phyloP scores from a whole-genome alignment of 2,113 vertebrate species.

The Epinephelus moara region DNA sequence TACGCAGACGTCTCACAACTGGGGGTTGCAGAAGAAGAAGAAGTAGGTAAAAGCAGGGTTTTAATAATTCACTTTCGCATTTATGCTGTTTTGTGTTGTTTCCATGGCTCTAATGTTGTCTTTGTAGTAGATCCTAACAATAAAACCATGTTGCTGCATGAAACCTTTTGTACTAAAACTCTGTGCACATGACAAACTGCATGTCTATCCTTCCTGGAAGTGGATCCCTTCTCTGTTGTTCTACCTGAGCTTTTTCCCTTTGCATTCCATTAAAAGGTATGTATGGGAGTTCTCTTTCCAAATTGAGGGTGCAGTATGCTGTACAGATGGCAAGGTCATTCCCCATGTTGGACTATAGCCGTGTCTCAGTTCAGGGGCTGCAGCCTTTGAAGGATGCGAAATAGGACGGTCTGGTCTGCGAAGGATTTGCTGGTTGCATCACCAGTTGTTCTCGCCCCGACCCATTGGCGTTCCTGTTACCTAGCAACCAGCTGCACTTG shows the following conservation, averaged over 20 bases:
- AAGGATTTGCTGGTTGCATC: no score
- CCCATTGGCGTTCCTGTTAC: no score
- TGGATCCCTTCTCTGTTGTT: neutral
- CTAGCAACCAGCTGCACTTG: no score
- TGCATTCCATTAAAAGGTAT: neutral
- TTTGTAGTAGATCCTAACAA: neutral
- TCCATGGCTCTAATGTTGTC: conserved; percentile 40
- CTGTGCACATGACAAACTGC: neutral
- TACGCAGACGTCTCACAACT: conserved; percentile 29
- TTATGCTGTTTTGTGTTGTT: conserved; percentile 47
- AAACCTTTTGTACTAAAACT: neutral
- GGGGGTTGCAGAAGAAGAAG: conserved; percentile 14
- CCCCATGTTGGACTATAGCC: neutral
- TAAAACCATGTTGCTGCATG: conserved; percentile 30
- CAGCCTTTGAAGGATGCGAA: no score
- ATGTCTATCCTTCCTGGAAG: neutral
- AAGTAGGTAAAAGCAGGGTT: conserved; percentile 54
- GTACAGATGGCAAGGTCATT: neutral
- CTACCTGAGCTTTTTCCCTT: neutral
- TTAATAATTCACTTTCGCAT: conserved; percentile 71
- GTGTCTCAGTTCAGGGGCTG: no score
- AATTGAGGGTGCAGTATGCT: neutral
- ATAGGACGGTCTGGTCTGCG: no score
- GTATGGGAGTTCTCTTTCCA: neutral
- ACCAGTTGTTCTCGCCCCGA: no score